A percentile compares a stretch with the other conserved stretches of the same genome.
Evolutionary conservation across 1,140 invertebrate species (phyloP).

Genomic region (Drosophila melanica): DNA sequence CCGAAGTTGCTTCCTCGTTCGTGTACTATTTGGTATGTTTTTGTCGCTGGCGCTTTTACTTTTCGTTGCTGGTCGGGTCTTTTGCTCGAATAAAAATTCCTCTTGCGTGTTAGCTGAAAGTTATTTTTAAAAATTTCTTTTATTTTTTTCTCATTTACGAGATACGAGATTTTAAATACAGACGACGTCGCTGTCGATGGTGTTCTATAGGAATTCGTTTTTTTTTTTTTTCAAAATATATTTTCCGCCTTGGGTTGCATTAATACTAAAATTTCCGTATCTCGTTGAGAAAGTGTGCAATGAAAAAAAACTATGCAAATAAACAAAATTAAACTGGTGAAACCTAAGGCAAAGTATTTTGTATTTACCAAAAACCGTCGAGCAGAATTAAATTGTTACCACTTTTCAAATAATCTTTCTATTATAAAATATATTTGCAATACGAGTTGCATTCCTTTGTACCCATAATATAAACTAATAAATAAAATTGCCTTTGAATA

Average conservation of each 20-base stretch:
- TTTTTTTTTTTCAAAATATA: constrained; percentile 18
- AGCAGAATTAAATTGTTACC: too few species aligned
- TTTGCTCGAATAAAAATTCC: constrained; percentile 82
- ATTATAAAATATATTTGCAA: background rate
- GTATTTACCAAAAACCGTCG: background rate
- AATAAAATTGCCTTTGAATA: background rate
- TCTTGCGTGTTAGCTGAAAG: constrained; percentile 84
- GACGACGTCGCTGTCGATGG: constrained; percentile 38
- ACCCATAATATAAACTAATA: background rate
- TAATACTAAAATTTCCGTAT: constrained; percentile 47
- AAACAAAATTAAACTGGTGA: background rate
- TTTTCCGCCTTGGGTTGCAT: constrained; percentile 21
- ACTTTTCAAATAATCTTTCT: too few species aligned
- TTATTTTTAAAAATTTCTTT: constrained; percentile 84
- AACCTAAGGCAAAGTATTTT: constrained; percentile 19
- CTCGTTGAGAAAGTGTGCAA: constrained; percentile 22
- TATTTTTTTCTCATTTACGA: constrained; percentile 68
- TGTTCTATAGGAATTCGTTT: constrained; percentile 45
- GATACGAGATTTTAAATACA: constrained; percentile 71
- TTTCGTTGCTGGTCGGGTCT: constrained; percentile 57
- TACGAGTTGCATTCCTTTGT: background rate
- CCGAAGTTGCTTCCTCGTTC: constrained; percentile 46
- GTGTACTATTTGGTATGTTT: constrained; percentile 41
- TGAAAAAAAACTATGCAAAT: constrained; percentile 4
- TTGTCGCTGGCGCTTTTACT: constrained; percentile 64